Base-by-base conservation (phyloP, 1,140 invertebrate species). In the Drosophila leontia region DNA sequence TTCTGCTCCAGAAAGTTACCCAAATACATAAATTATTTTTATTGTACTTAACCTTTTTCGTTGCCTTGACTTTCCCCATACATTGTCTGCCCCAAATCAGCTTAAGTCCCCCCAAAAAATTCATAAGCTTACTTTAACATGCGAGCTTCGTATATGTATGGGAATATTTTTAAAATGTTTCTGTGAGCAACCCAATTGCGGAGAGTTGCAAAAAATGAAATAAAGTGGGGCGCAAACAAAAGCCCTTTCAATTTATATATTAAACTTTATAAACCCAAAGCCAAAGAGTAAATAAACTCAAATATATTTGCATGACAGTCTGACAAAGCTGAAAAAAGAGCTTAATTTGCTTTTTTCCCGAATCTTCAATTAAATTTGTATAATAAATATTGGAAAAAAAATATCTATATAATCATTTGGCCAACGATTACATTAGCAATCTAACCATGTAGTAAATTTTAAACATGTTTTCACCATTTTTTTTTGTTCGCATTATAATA, bases 21-120 rank as follows among this genome's bases (percentile, higher is more conserved):
- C 69, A 72, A 72, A 72, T 72, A 60, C 67, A 72, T 72, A 72
- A 72, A 72, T 72, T 72, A 72, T 72, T 72, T 72, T 72, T 71
- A 60, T 72, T 72, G 69, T 72, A 72, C 69, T 72, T 72, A 72
- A 72, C 69, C 69, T 72, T 72, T 72, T 72, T 60, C 44, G 41
- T 32, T 72, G 69, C 69, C 69, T 72, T 59, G 67, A 71, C 69
- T 72, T 37, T 23, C 26, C 23, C 48, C 34, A 19, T 23, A 37
- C 32, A 55, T 39, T 72, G 53, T 59, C 44, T 72, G 51, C 45
- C 69, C 68, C 53, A 72, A 72, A 72, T 72, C 67, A 72, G 67
- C 67, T 71, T 71, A 72, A 51, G 69, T 60, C 32, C 17, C 67
- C 29, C 42, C 39, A 53, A 72, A 58, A 70, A 72, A 72, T 72